Conservation (phyloP, 2,888 invertebrate genomes). For the Rosalia funebris region DNA sequence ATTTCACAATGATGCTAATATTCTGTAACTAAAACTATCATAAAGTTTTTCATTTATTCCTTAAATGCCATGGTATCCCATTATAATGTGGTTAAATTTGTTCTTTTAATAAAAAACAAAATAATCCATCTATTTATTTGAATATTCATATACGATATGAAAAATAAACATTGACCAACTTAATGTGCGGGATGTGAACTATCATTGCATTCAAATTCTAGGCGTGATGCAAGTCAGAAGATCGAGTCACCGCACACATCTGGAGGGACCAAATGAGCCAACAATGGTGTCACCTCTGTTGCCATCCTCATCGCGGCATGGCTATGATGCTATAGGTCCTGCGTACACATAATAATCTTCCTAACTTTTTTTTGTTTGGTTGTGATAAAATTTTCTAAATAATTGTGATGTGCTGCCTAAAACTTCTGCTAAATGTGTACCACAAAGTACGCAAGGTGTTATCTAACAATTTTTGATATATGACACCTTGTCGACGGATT, state of each 20-base stretch:
- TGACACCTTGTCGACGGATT: too few relatives aligned
- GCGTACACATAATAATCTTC: constrained; percentile 30
- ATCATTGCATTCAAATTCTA: too few relatives aligned
- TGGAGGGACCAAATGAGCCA: constrained; percentile 47
- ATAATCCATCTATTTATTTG: too few relatives aligned
- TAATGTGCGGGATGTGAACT: too few relatives aligned
- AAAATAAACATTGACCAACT: background rate
- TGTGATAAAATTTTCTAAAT: constrained; percentile 19
- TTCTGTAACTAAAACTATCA: too few relatives aligned
- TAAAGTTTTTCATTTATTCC: too few relatives aligned
- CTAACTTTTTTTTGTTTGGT: background rate
- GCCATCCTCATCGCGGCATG: constrained; percentile 59
- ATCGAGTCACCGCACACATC: constrained; percentile 40
- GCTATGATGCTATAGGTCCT: constrained; percentile 61
- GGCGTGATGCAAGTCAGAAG: constrained; percentile 69
- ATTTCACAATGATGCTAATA: too few relatives aligned
- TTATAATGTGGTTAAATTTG: too few relatives aligned
- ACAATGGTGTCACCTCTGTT: constrained; percentile 58
- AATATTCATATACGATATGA: too few relatives aligned
- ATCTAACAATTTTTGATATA: background rate
- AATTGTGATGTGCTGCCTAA: background rate
- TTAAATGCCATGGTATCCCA: too few relatives aligned
- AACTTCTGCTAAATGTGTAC: background rate
- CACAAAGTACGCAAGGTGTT: background rate
- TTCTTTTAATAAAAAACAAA: too few relatives aligned